Evolutionary conservation across 2,888 invertebrate species (phyloP), one percentile per base, ranked within the genome.

Genomic region (Lasioglossum lativentre): DNA sequence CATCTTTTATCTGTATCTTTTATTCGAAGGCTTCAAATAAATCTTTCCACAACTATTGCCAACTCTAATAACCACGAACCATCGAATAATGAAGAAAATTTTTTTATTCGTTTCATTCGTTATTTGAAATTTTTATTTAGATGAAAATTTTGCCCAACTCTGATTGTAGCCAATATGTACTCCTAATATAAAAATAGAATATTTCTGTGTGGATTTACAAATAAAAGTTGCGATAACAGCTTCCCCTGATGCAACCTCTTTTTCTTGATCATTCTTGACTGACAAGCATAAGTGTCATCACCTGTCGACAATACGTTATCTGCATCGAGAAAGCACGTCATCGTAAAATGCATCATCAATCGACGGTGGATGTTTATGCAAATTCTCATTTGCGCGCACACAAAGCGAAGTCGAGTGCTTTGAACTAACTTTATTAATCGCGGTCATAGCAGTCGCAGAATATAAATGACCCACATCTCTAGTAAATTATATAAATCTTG

Each of bases 391-490:
- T 63, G 14, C 27, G 4, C 59, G 27, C 59, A 2, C 59, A 16
- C 59, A 2, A 30, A 30, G 16, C 30, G 59, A 30, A 30, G 16
- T 63, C 59, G 2, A 30, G 16, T 30, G 59, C 30, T 12, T 30
- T 63, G 0, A 16, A 4, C 27, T 30, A 27, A 63, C 14, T 30
- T 63, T 63, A 63, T 63, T 30, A 5, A 14, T 63, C 59, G 59
- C 16, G 59, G n/a, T 16, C 14, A 5, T 30, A 30, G 16, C 59
- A 30, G 5, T 30, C 30, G 30, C 5, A 5, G 27, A 30, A 63
- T 63, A 30, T 63, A 63, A 63, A 63, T 16, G 16, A 63, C 59
- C 59, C 59, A 63, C 59, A 63, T 63, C 59, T 63, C 59, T 30
- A 16, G 27, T 63, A 63, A 63, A 63, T 63, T 63, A 27, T 63